Base-by-base conservation (phyloP, 2,888 invertebrate species). In the Thymelicus sylvestris region DNA sequence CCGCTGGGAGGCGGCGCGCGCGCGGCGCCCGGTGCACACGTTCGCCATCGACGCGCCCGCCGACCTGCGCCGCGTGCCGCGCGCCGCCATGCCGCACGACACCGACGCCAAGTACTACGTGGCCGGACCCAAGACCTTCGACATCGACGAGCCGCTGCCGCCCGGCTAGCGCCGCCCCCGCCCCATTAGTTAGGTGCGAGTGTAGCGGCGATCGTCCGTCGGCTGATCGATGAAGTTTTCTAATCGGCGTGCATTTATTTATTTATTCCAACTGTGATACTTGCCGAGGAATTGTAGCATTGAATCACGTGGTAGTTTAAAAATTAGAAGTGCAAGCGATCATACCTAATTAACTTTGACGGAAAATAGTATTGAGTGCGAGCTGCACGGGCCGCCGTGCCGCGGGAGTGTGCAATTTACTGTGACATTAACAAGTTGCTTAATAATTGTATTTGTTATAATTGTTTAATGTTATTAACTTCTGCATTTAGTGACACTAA, bases 1-100 rank as follows among this genome's bases (percentile, higher is more conserved):
- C 77, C 83, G 82, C 75, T 65, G n/a, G 73, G 48, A 62, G 70
- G 72, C 59, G 59, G 59, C 10, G 59, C 39, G 31, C 50, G 69
- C 39, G 38, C 19, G 72, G 38, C 70, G 72, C 41, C 62, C 52
- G 38, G 73, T 75, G 61, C 75, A 71, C 65, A 86, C 88, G 12
- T 88, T 90, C 80, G 92, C 95, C 77, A 95, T 95, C 75, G 95
- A 95, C 84, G 92, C 89, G 76, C 95, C 95, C 10, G 79, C 80
- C 52, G 78, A 77, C 48, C 75, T 76, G 60, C 73, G 65, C 66
- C 66, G 65, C 69, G 74, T 67, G 67, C 66, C 73, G 66, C 66
- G 76, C 74, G 67, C 74, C 73, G 66, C 75, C 69, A 10, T 65
- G 76, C 75, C 68, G 52, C 74, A 72, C 71, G 77, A 61, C 64